Evolutionary conservation across 2,797 vertebrate species (phyloP).

Genomic region (Halcyon badia): DNA sequence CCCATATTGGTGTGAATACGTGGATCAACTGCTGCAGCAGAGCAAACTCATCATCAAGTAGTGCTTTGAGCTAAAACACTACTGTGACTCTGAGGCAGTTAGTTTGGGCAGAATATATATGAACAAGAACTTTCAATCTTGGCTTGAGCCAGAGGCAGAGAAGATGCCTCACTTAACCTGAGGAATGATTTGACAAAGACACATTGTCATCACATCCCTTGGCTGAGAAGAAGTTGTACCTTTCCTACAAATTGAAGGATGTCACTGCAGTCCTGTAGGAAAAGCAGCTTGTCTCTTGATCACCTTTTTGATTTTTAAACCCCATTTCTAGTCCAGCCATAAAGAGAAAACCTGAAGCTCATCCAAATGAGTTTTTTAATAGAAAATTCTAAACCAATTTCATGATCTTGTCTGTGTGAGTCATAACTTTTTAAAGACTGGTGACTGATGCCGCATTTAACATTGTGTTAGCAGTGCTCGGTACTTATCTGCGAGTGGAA

Average conservation of each 20-base stretch:
- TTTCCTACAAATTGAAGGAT: not conserved
- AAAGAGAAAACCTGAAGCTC: not conserved
- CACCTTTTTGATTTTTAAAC: not conserved
- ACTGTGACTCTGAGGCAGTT: not conserved
- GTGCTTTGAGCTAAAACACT: not conserved
- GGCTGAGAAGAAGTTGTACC: not conserved
- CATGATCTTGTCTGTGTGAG: not conserved
- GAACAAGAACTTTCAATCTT: not conserved
- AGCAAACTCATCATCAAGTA: not conserved
- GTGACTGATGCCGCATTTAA: not conserved
- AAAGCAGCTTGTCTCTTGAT: not conserved
- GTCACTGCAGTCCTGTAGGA: not conserved
- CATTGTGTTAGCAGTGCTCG: not conserved
- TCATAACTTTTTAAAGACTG: not conserved
- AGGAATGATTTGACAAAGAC: constrained; percentile 5
- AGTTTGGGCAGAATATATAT: not conserved
- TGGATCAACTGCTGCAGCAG: not conserved
- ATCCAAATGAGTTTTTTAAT: constrained; percentile 30
- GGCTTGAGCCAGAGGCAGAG: not conserved
- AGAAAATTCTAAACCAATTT: constrained; percentile 1
- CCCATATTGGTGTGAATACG: accelerated
- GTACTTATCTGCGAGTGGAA: not conserved
- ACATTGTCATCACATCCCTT: not conserved
- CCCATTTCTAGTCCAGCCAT: not conserved
- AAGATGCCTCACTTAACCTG: not conserved